Conservation (phyloP, 1,140 invertebrate species). For the Diuraphis noxia region DNA sequence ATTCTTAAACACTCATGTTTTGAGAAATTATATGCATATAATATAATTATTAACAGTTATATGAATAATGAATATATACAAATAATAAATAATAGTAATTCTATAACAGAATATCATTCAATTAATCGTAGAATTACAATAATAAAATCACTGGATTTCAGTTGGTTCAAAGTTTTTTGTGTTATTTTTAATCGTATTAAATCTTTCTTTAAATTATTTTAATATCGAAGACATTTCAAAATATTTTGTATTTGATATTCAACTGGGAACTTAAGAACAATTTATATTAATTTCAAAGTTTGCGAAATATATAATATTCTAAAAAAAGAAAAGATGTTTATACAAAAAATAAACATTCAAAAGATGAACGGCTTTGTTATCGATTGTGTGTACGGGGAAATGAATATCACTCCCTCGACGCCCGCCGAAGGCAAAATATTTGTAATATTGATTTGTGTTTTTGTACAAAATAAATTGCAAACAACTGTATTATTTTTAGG, state of each 20-base stretch:
- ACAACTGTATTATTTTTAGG: neutral
- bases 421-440: neutral
- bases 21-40: neutral
- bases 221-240: neutral
- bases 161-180: neutral
- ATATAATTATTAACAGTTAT: too few relatives aligned
- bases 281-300: neutral
- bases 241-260: neutral
- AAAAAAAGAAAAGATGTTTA: neutral
- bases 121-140: neutral
- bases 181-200: neutral
- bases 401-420: conserved; percentile 24
- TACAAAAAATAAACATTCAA: conserved; percentile 1
- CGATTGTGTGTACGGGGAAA: neutral
- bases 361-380: neutral
- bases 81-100: neutral
- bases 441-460: neutral
- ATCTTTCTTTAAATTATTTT: neutral
- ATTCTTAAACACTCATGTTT: neutral
- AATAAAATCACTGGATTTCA: neutral
- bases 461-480: neutral
- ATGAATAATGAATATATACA: neutral
- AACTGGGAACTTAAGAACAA: neutral
- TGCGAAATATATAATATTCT: neutral
- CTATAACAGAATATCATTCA: neutral